These are phyloP conservation scores for Linyphia triangularis DNA, from an alignment of 2,888 invertebrate genomes.

Conservation along the genomic window DNA sequence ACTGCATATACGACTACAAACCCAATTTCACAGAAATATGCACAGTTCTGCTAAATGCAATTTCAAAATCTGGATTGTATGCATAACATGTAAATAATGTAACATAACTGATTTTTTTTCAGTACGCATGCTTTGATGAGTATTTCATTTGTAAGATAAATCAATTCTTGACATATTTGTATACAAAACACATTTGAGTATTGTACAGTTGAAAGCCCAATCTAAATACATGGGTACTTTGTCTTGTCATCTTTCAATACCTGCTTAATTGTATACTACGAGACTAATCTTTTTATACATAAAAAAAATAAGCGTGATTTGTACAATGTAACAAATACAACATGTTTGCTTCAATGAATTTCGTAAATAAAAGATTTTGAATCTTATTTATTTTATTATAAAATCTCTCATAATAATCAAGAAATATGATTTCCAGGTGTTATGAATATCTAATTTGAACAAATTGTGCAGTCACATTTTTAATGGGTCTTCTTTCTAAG, in stretches of 20 bases:
- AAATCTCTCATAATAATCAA: too few relatives aligned
- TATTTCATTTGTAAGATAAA: conserved; percentile 59
- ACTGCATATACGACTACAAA: too few relatives aligned
- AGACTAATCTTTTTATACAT: conserved; percentile 60
- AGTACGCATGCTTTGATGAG: conserved; percentile 53
- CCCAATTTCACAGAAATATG: too few relatives aligned
- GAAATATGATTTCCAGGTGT: too few relatives aligned
- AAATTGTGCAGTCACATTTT: too few relatives aligned
- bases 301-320: conserved; percentile 58
- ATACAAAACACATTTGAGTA: conserved; percentile 36
- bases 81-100: conserved; percentile 63
- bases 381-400: not conserved
- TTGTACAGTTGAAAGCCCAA: conserved; percentile 60
- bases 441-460: too few relatives aligned
- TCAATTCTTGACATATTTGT: conserved; percentile 43
- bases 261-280: conserved; percentile 38
- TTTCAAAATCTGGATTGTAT: too few relatives aligned
- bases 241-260: conserved; percentile 51
- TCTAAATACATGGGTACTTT: conserved; percentile 52
- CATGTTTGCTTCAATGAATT: conserved; percentile 45
- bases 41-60: too few relatives aligned
- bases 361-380: conserved; percentile 66
- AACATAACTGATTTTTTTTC: conserved; percentile 19
- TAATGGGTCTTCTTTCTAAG: too few relatives aligned
- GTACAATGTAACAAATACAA: conserved; percentile 51